A percentile compares a stretch with the other conserved stretches of the same genome.
phyloP scores from a whole-genome alignment of 2,113 vertebrate genomes.

The Paralichthys olivaceus region DNA sequence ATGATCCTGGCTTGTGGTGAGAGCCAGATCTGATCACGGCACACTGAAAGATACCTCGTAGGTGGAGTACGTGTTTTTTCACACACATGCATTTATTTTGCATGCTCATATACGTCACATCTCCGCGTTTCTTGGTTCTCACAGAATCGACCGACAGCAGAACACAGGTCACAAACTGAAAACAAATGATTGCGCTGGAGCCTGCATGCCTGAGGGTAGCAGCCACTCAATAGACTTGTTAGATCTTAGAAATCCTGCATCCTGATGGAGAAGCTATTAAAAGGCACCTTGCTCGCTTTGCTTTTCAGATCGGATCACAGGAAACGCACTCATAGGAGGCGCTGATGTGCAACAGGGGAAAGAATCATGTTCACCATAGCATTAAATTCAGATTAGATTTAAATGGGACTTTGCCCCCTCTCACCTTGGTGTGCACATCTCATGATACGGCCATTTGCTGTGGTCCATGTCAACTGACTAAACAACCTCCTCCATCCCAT shows the following conservation, averaged over 20 bases:
- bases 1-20: conserved; percentile 42
- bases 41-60: conserved; percentile 42
- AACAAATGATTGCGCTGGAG: conserved; percentile 20
- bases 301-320: conserved; percentile 46
- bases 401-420: conserved; percentile 58
- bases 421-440: conserved; percentile 66
- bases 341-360: conserved; percentile 42
- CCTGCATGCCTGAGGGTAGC: conserved; percentile 10
- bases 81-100: neutral
- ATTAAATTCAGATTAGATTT: conserved; percentile 67
- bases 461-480: conserved; percentile 50
- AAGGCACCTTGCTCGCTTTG: conserved; percentile 43
- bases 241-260: conserved; percentile 36
- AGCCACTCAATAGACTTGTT: conserved; percentile 25
- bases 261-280: conserved; percentile 37
- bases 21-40: conserved; percentile 51
- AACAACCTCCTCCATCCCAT: conserved; percentile 31
- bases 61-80: conserved; percentile 43
- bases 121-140: conserved; percentile 40
- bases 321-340: conserved; percentile 31
- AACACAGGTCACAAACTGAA: conserved; percentile 29
- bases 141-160: conserved; percentile 20
- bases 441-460: conserved; percentile 56
- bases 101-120: conserved; percentile 40
- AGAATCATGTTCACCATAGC: conserved; percentile 45